Percentiles rank a stretch among this genome's conserved stretches.
phyloP scores from a whole-genome alignment of 2,797 vertebrate species.

The Acrossocheilus wenchowensis region DNA sequence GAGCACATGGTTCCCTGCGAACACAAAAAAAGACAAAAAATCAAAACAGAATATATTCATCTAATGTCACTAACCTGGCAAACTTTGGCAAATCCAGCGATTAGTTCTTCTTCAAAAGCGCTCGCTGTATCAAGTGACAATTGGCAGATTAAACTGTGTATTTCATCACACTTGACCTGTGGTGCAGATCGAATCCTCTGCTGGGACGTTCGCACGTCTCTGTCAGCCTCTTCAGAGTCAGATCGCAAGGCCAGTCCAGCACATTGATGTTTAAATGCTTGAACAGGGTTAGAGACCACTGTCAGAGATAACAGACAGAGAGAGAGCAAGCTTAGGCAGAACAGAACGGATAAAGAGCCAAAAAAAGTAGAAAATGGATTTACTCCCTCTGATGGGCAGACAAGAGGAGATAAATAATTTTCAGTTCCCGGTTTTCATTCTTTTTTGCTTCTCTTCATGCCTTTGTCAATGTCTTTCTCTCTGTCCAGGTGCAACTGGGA shows the following conservation, averaged over 20 bases:
- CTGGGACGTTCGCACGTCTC: neutral
- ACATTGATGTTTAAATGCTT: slow-evolving; percentile 42
- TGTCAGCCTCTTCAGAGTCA: slow-evolving; percentile 32
- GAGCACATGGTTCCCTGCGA: too few species aligned
- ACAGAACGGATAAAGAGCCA: slow-evolving; percentile 54
- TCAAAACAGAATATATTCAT: neutral
- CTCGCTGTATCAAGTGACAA: neutral
- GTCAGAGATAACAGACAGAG: slow-evolving; percentile 42
- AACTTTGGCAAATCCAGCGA: neutral
- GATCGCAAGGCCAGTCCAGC: slow-evolving; percentile 15
- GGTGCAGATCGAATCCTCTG: neutral
- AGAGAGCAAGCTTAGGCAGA: slow-evolving; percentile 37
- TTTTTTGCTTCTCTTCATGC: slow-evolving; percentile 31
- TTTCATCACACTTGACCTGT: slow-evolving; percentile 4
- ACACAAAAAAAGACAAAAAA: neutral
- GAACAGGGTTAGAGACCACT: slow-evolving; percentile 36
- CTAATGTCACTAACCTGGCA: neutral
- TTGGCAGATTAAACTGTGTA: neutral
- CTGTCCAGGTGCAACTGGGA: slow-evolving; percentile 47
- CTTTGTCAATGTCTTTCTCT: slow-evolving; percentile 39
- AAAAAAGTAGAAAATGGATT: slow-evolving; percentile 23
- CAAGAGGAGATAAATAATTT: slow-evolving; percentile 46
- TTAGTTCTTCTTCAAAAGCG: neutral
- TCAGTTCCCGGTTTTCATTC: slow-evolving; percentile 23
- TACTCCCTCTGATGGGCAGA: slow-evolving; percentile 44